Evolutionary conservation across 2,888 invertebrate genomes (phyloP), one percentile per base, ranked within the genome.

Genomic region (Meghimatium bilineatum): DNA sequence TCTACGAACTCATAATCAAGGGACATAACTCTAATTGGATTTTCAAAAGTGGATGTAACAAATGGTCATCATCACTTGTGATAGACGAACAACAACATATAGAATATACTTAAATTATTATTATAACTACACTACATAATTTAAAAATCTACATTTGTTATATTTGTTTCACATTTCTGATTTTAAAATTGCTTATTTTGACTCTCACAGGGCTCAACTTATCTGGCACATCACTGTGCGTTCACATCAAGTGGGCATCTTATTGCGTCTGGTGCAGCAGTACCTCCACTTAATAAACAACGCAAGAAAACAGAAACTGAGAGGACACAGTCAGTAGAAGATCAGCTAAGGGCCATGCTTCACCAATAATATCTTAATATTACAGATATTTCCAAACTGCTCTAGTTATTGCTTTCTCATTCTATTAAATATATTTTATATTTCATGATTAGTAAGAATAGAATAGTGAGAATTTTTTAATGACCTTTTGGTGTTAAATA

Each of bases 221-320:
- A 92, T 69, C 87, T 88, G 29, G 91, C 90, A n/a, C 91, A 91
- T 67, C 90, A 91, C 77, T 93, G 93, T 89, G 91, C 91, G 6
- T 93, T 93, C 86, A 92, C 90, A 49, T 89, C 91, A 77, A 89
- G 91, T 49, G 93, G 92, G 26, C 90, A 91, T 66, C 85, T 93
- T 12, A 89, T 93, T 12, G 92, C 92, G 8, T 91, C 92, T 14
- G 93, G 93, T 44, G 89, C 92, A 32, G 90, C 91, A 56, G 87
- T 88, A 17, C 36, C 74, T 23, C 56, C 77, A 56, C 20, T 32
- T 49, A 69, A 78, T 29, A 44, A 26, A 1, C 60, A 34, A 32
- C 56, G 32, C 26, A 44, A 76, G 34, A 52, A 75, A 38, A 29
- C 32, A 52, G 49, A 23, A 12, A 32, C 38, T 0, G 78, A 78